Conservation (phyloP, 2,888 invertebrate genomes). For the Erynnis tages region DNA sequence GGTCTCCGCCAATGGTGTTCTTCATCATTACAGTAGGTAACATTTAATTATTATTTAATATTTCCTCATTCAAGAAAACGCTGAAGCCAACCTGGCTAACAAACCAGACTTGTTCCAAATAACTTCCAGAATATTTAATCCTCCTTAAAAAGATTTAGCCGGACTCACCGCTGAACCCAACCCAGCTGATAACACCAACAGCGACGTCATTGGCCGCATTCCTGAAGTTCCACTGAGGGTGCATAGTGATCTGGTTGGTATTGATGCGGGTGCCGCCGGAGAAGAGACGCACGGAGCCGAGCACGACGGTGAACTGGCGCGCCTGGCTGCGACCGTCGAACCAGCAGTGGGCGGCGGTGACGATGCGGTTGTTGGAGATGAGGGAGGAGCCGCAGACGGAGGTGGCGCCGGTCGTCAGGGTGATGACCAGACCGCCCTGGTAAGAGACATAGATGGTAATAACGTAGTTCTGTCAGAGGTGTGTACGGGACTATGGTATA, state of each 20-base stretch:
- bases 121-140: neutral
- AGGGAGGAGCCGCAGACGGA: conserved; percentile 46
- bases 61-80: too few relatives aligned
- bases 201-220: conserved; percentile 45
- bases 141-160: too few relatives aligned
- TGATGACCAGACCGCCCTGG: too few relatives aligned
- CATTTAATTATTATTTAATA: too few relatives aligned
- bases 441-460: too few relatives aligned
- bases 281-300: conserved; percentile 40
- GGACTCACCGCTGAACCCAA: conserved; percentile 41
- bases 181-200: conserved; percentile 36
- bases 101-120: neutral
- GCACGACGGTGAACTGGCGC: conserved; percentile 40
- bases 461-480: too few relatives aligned
- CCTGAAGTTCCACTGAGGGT: conserved; percentile 38
- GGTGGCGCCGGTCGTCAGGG: conserved; percentile 33
- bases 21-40: too few relatives aligned
- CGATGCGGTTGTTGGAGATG: conserved; percentile 37
- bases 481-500: too few relatives aligned
- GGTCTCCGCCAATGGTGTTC: too few relatives aligned
- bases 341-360: conserved; percentile 51
- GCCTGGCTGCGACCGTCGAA: conserved; percentile 39
- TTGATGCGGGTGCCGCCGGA: conserved; percentile 39
- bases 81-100: too few relatives aligned
- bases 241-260: conserved; percentile 39